phyloP scores from a whole-genome alignment of 2,888 invertebrate species.

The Mactromeris polynyma region DNA sequence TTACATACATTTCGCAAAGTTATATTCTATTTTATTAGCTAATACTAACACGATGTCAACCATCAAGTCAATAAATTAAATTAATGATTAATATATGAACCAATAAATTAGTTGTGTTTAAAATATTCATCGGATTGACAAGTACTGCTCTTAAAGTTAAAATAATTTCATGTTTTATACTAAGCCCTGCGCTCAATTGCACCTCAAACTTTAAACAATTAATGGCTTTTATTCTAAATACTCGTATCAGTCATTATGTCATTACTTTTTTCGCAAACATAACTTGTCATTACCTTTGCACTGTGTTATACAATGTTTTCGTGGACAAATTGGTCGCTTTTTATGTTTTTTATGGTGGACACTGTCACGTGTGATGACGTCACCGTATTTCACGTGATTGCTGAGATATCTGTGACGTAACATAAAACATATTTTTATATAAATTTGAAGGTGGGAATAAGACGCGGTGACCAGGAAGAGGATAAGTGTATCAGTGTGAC shows the following conservation, averaged over 20 bases:
- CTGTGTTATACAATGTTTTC: background rate
- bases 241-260: background rate
- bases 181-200: background rate
- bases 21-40: too few relatives aligned
- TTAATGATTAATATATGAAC: too few relatives aligned
- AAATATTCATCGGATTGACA: too few relatives aligned
- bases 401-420: background rate
- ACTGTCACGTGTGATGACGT: background rate
- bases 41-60: too few relatives aligned
- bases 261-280: background rate
- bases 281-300: background rate
- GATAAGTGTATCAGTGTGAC: constrained; percentile 43
- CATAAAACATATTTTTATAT: background rate
- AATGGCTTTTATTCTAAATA: background rate
- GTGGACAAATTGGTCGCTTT: background rate
- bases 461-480: constrained; percentile 53
- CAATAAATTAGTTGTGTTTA: too few relatives aligned
- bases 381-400: background rate
- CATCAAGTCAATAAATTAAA: too few relatives aligned
- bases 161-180: background rate
- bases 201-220: background rate
- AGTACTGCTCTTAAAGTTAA: background rate
- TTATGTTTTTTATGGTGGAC: background rate
- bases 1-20: too few relatives aligned
- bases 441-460: constrained; percentile 18